Base-by-base conservation (phyloP, 2,113 vertebrate species). In the Rutilus rutilus region DNA sequence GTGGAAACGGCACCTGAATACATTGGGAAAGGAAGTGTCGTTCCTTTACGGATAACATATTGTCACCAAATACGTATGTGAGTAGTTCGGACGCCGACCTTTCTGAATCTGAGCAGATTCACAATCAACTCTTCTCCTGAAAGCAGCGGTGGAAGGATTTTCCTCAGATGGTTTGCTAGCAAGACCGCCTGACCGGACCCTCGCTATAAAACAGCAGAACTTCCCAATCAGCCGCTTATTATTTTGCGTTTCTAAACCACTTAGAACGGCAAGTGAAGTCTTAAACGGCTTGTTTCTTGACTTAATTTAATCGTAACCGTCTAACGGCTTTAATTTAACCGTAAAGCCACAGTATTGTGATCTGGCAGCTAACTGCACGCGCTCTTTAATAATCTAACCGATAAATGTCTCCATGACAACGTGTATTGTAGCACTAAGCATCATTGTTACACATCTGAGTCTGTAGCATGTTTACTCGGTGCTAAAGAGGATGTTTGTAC, bases 1-100 rank as follows among this genome's bases (percentile, higher is more conserved):
- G 81, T 30, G 39, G 25, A 52, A 67, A 52, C 60, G 64, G 45
- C 80, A 82, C 64, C 45, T 52, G 47, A 52, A 82, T 82, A 15
- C 6, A 91, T 90, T 91, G 86, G 92, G 83, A 82, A 89, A 84
- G 67, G 87, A 85, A 77, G 86, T 79, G 50, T 57, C 4, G 9
- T 27, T 21, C 23, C 10, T 73, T 42, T 59, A 74, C 7, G 21
- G 33, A 12, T 42, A 59, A 59, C 5, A 83, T 54, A 5, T 36
- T 19, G 33, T 65, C 30, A 19, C 12, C 62, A 54, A 15, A 30
- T 47, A 10, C 10, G 39, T 47, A 11, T 65, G 59, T 6, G 39
- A 47, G 8, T 27, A 47, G 78, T 11, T 19, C 27, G 23, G 59
- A 64, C 3, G 36, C 39, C 2, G 4, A 36, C 19, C 62, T 30